Evolutionary conservation across 2,888 invertebrate genomes (phyloP).

Genomic region (Kuschelorhynchus macadamiae): DNA sequence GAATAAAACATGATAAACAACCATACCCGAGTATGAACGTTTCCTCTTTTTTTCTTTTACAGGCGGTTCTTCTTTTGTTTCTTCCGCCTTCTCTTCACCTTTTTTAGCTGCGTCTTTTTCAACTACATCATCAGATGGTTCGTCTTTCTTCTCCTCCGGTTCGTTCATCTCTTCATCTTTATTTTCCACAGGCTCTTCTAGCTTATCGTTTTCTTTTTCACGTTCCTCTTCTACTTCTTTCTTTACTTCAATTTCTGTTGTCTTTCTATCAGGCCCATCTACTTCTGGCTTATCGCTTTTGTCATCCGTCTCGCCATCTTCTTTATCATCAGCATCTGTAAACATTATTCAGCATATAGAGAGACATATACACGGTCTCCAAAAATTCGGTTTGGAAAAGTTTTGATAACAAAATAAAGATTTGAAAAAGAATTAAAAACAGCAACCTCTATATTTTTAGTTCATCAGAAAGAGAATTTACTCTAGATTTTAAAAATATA

Average conservation of each 20-base stretch:
- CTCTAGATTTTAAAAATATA: no score
- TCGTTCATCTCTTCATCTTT: slow-evolving; percentile 8
- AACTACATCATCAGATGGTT: slow-evolving; percentile 5
- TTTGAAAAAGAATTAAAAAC: no score
- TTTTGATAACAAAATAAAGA: no score
- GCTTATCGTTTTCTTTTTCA: not conserved
- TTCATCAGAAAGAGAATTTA: no score
- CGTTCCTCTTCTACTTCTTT: slow-evolving; percentile 10
- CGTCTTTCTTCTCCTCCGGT: slow-evolving; percentile 19
- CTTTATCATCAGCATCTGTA: slow-evolving; percentile 16
- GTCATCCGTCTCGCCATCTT: slow-evolving; percentile 62
- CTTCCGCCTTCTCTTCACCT: slow-evolving; percentile 49
- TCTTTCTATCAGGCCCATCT: slow-evolving; percentile 13
- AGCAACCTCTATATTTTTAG: no score
- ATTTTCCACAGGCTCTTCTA: not conserved
- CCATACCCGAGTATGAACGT: slow-evolving; percentile 71
- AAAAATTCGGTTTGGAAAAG: no score
- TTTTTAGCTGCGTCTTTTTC: slow-evolving; percentile 56
- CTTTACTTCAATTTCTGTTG: slow-evolving; percentile 16
- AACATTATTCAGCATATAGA: not conserved
- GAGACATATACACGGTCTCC: no score
- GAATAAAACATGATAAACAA: not conserved
- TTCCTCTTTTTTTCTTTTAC: slow-evolving; percentile 66
- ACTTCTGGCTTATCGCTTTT: slow-evolving; percentile 65
- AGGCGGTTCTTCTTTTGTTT: slow-evolving; percentile 49